These are phyloP conservation scores for Myanophis thanlyinensis DNA, from an alignment of 2,113 vertebrate species.

Conservation along the genomic window DNA sequence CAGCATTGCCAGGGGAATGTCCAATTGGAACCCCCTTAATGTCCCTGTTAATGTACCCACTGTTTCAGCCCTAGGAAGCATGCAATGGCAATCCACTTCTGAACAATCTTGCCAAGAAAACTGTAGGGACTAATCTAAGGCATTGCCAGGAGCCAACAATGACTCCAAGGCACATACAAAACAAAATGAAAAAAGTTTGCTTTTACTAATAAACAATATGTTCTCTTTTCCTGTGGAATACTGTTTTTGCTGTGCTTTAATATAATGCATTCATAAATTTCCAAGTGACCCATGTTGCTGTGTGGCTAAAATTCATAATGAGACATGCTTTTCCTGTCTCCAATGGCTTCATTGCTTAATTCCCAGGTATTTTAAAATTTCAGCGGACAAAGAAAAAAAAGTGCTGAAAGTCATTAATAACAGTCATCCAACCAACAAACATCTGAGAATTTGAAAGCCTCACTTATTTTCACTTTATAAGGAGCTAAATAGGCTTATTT, in stretches of 20 bases:
- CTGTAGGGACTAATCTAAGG: not conserved
- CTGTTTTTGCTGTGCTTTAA: not conserved
- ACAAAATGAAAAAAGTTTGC: constrained; percentile 21
- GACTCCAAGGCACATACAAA: not conserved
- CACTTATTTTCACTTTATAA: not conserved
- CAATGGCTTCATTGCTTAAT: constrained; percentile 8
- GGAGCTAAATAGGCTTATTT: not conserved
- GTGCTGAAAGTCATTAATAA: not conserved
- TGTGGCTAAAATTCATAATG: not conserved
- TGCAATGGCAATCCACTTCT: not conserved
- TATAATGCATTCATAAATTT: not conserved
- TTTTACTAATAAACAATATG: constrained; percentile 27
- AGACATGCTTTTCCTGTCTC: not conserved
- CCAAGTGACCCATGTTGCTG: not conserved
- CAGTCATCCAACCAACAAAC: not conserved
- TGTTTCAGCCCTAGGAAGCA: not conserved
- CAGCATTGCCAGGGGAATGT: not conserved
- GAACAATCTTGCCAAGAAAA: not conserved
- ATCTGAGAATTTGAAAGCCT: not conserved
- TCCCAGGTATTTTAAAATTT: constrained; percentile 18
- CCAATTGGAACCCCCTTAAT: not conserved
- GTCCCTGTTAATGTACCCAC: not conserved
- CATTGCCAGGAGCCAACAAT: not conserved
- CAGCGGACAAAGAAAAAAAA: constrained; percentile 29
- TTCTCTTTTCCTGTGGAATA: constrained; percentile 24